Conservation (phyloP, 2,113 vertebrate genomes). For the Sapayoa aenigma region DNA sequence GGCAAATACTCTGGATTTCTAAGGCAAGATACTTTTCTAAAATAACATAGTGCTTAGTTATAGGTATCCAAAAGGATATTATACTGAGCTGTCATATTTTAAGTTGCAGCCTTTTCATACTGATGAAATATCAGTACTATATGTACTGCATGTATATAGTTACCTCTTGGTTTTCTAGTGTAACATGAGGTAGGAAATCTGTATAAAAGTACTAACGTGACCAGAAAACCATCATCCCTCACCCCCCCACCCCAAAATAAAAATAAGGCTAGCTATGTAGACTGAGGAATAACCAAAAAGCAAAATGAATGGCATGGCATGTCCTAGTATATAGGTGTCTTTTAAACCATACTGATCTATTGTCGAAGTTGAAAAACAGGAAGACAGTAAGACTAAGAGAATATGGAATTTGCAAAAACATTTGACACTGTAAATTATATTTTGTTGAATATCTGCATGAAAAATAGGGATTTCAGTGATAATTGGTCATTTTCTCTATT, state of each 20-base stretch:
- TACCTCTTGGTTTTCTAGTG: background rate
- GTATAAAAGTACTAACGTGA: background rate
- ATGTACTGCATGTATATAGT: no score
- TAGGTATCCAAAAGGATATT: background rate
- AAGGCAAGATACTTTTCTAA: background rate
- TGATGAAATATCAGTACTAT: background rate
- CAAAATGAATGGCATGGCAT: background rate
- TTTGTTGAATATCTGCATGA: background rate
- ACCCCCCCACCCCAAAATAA: rapidly evolving
- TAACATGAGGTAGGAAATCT: background rate
- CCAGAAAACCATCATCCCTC: rapidly evolving
- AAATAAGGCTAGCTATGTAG: background rate
- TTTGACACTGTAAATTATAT: background rate
- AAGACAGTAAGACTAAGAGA: background rate
- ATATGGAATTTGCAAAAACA: background rate
- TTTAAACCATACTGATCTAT: background rate
- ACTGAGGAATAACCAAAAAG: background rate
- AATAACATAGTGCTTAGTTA: background rate
- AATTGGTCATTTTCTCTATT: background rate
- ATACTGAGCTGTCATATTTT: background rate
- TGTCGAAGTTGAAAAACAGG: background rate
- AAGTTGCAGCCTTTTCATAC: background rate
- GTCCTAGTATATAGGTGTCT: background rate
- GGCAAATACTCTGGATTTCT: background rate
- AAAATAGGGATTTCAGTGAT: background rate